Evolutionary conservation across 2,888 invertebrate species (phyloP), one percentile per base, ranked within the genome.

Genomic region (Trissoscelio sp.): DNA sequence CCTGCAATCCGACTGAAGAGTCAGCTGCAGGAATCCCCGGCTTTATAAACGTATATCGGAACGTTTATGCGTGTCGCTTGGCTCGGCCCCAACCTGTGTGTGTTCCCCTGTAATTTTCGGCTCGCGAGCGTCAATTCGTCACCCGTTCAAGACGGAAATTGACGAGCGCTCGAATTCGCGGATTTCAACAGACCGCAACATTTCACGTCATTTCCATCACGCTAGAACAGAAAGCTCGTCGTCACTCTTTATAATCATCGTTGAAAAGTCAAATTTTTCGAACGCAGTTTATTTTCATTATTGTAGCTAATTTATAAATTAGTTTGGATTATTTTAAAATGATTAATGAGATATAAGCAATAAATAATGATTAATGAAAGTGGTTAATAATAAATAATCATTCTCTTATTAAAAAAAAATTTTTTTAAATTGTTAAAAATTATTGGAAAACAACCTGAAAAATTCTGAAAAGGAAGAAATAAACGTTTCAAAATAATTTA

Each of bases 21-120:
- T 79, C 81, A 83, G 75, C 78, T 78, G 69, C 78, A 55, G 79
- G 73, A 79, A 81, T 78, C 80, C 31, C 34, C 42, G 42, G 44
- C 14, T 69, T 46, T 64, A 55, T 53, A 55, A 67, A 37, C 42
- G 42, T 44, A 51, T 55, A n/a, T 34, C 44, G 34, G 20, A 34
- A 55, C 46, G 18, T 64, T 70, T 78, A 44, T 60, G 53, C 60
- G 51, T 66, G 22, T 22, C 16, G 16, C 18, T 16, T n/a, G 22
- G 51, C n/a, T 73, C 6, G 18, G 18, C 44, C 2, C 11, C 34
- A 5, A 6, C 34, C 9, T 24, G 24, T 24, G 2, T 2, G 1
- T 2, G 3, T 3, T 16, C 7, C 44, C 22, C 46, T 66, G 37
- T 46, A 39, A 67, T 67, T 67, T 67, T 67, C 42, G 18, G 12